Percentiles rank a stretch among this genome's conserved stretches.
Evolutionary conservation across 2,797 vertebrate species (phyloP).

Genomic region (Spondyliosoma cantharus): DNA sequence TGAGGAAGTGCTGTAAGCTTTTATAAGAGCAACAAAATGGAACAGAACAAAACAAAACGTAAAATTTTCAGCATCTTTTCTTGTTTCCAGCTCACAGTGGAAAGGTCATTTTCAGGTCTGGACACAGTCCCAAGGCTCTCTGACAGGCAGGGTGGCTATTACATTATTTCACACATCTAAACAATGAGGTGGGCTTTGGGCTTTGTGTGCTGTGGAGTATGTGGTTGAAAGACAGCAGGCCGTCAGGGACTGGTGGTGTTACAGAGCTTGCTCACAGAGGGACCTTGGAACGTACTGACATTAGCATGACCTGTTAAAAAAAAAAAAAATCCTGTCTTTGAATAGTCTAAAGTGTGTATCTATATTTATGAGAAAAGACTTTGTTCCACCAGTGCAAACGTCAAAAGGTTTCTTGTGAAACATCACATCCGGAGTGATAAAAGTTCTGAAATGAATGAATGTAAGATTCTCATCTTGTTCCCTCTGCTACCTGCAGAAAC

Average conservation of each 20-base stretch:
- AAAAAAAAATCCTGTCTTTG: neutral
- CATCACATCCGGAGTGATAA: neutral
- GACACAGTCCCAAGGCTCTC: neutral
- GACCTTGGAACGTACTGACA: constrained; percentile 32
- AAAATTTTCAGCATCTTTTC: constrained; percentile 39
- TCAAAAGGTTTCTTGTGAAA: neutral
- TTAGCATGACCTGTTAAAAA: neutral
- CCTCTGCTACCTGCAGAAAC: too few relatives aligned
- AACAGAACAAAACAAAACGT: constrained; percentile 36
- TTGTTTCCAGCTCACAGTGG: neutral
- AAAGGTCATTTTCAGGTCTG: constrained; percentile 47
- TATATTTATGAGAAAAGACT: neutral
- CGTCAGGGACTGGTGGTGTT: constrained; percentile 26
- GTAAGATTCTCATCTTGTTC: too few relatives aligned
- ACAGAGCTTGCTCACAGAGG: neutral
- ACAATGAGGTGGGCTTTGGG: constrained; percentile 51
- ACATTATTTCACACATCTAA: constrained; percentile 36
- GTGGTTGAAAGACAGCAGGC: constrained; percentile 44
- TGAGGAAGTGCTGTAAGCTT: constrained; percentile 13
- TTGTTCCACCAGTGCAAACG: neutral
- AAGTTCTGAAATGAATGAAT: too few relatives aligned
- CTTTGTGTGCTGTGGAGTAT: constrained; percentile 23
- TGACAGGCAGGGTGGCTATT: constrained; percentile 5
- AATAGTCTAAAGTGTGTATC: neutral
- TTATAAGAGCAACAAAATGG: neutral